Evolutionary conservation across 2,797 vertebrate species (phyloP).

Genomic region (Acanthurus lineatus): DNA sequence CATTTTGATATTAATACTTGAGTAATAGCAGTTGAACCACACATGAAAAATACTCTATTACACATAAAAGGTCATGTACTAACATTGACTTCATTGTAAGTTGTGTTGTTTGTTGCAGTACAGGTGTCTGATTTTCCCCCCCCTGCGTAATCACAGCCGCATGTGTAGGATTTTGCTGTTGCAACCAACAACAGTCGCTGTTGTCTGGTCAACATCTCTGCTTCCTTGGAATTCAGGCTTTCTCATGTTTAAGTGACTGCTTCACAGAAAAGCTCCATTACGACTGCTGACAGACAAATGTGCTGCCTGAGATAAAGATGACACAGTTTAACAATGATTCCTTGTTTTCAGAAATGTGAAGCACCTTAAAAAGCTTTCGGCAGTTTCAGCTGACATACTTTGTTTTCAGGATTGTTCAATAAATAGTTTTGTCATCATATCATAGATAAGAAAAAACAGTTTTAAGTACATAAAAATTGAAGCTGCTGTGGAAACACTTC

Average conservation of each 20-base stretch:
- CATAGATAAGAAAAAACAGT: not conserved
- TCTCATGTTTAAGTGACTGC: slow-evolving; percentile 18
- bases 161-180: slow-evolving; percentile 47
- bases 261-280: slow-evolving; percentile 3
- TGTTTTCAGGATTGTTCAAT: not conserved
- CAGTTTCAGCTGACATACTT: no score
- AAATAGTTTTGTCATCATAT: not conserved
- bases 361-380: not conserved
- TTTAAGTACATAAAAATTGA: not conserved
- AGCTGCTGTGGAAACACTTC: not conserved
- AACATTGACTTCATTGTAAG: not conserved
- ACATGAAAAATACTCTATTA: not conserved
- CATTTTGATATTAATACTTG: not conserved
- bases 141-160: slow-evolving; percentile 11
- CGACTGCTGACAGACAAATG: slow-evolving; percentile 42
- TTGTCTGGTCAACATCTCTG: slow-evolving; percentile 26
- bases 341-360: slow-evolving; percentile 18
- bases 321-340: slow-evolving; percentile 16
- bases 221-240: slow-evolving; percentile 28
- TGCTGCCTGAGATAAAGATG: slow-evolving; percentile 11
- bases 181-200: slow-evolving; percentile 59
- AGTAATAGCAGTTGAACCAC: not conserved
- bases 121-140: slow-evolving; percentile 20
- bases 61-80: not conserved
- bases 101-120: slow-evolving; percentile 16